A percentile compares a stretch with the other conserved stretches of the same genome.
Evolutionary conservation across 2,888 invertebrate species (phyloP).

Genomic region (Calameuta pallipes): DNA sequence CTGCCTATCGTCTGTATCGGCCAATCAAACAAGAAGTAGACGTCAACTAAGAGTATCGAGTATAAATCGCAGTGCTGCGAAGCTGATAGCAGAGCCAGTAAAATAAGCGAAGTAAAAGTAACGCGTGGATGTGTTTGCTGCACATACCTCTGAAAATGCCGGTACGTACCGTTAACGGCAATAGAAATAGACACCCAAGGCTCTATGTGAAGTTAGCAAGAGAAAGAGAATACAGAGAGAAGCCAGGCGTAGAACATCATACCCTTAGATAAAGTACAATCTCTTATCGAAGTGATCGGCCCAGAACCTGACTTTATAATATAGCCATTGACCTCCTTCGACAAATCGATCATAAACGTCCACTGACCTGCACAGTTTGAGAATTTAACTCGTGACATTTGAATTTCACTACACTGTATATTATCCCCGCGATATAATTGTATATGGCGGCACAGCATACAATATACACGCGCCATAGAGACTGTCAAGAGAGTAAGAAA

Average conservation of each 20-base stretch:
- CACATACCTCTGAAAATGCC: slow-evolving; percentile 29
- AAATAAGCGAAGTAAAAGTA: slow-evolving; percentile 25
- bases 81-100: background rate
- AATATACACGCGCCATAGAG: background rate
- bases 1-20: background rate
- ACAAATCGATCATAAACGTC: background rate
- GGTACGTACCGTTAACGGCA: slow-evolving; percentile 30
- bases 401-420: background rate
- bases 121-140: slow-evolving; percentile 22
- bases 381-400: background rate
- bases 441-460: background rate
- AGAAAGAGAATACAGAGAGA: background rate
- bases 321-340: background rate
- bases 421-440: background rate
- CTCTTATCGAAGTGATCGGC: background rate
- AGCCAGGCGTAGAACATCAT: background rate
- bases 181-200: background rate
- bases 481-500: background rate
- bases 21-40: background rate
- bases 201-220: background rate
- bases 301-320: background rate
- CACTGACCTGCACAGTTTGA: background rate
- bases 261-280: background rate
- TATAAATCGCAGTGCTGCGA: background rate
- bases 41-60: background rate